Conservation (phyloP, 1,140 invertebrate species). For the Prorops nasuta region DNA sequence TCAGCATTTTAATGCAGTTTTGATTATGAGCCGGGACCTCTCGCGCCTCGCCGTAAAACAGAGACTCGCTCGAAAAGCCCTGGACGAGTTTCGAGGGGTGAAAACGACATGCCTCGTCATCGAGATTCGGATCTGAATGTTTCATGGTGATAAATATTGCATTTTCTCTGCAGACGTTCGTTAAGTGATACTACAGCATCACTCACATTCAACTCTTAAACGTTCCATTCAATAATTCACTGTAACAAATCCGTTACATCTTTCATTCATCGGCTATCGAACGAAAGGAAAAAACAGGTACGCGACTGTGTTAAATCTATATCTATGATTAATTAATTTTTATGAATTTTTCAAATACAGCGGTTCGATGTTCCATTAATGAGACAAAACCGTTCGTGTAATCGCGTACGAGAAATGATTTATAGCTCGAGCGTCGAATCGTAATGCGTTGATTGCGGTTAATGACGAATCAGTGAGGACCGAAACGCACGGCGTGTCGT, state of each 20-base stretch:
- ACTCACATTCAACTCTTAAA: no score
- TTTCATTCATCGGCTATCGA: no score
- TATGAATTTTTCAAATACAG: no score
- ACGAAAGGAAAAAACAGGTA: no score
- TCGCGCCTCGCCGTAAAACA: slow-evolving; percentile 16
- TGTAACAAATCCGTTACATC: no score
- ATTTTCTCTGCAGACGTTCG: neutral
- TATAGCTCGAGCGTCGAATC: slow-evolving; percentile 6
- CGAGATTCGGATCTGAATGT: slow-evolving; percentile 18
- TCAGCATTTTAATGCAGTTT: slow-evolving; percentile 42
- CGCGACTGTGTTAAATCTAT: no score
- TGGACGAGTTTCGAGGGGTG: slow-evolving; percentile 4
- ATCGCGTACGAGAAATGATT: no score
- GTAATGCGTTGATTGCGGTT: slow-evolving; percentile 1
- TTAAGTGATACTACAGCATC: no score
- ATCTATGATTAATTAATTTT: no score
- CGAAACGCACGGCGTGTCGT: slow-evolving; percentile 6
- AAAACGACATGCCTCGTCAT: slow-evolving; percentile 12
- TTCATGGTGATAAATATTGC: slow-evolving; percentile 1
- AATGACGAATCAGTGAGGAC: slow-evolving; percentile 22
- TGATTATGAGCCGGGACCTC: slow-evolving; percentile 25
- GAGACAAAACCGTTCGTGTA: no score
- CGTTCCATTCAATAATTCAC: no score
- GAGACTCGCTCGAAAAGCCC: slow-evolving; percentile 10
- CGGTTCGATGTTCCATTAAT: no score